Base-by-base conservation (phyloP, 2,797 vertebrate species). In the Tenualosa thibaudeaui region DNA sequence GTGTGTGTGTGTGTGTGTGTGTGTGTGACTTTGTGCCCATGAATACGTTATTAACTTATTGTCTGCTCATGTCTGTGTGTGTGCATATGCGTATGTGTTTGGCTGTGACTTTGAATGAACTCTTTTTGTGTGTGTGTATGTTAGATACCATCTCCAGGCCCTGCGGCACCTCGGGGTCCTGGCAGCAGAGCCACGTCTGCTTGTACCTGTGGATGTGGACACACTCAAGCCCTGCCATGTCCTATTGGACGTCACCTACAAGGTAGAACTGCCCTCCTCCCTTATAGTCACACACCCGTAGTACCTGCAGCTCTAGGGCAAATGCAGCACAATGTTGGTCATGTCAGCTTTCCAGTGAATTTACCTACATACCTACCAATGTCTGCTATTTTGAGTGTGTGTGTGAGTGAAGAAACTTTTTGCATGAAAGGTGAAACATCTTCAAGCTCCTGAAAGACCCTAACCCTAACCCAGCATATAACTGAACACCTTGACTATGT, bases 141-240 rank as follows among this genome's bases (percentile, higher is more conserved):
- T 13, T 91, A 99, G 98, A 86, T 99, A 99, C 92, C 98, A 99
- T 92, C 96, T 99, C 12, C 98, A 99, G 95, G 98, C 98, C 13
- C 92, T 99, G 84, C 95, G 98, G 5, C 98, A 99, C 88, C 93
- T 99, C 54, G 97, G 96, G 0, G 98, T 99, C 46, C 93, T 99
- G 87, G 98, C 98, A 0, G 97, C 97, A 0, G 98, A 99, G 85
- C 98, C 98, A 0, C 95, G 98, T 51, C 96, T 99, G 24, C 94
- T 99, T 22, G 97, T 98, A 0, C 98, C 98, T 0, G 96, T 99
- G 75, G 98, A 99, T 0, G 98, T 99, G 87, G 98, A 99, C 88
- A 96, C 97, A 3, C 96, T 97, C 87, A 96, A 95, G 0, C 98
- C 98, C 15, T 99, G 98, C 89, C 99, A 99, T 0, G 96, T 98